Evolutionary conservation across 2,888 invertebrate genomes (phyloP).

Genomic region (Ditylenchus weischeri): DNA sequence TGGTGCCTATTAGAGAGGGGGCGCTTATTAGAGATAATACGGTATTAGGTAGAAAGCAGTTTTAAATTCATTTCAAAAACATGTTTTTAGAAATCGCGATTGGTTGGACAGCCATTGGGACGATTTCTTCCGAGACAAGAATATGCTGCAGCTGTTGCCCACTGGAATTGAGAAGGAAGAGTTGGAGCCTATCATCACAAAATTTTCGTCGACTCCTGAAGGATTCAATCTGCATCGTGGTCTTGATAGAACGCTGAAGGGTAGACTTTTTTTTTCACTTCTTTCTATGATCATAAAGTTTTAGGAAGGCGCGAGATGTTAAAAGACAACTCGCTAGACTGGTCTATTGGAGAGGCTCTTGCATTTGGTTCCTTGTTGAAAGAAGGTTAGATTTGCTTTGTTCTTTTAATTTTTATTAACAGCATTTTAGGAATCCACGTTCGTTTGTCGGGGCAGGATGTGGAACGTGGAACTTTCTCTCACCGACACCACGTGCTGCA

Average conservation of each 20-base stretch:
- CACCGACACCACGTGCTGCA: slow-evolving; percentile 92
- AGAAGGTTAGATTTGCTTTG: slow-evolving; percentile 67
- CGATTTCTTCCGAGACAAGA: slow-evolving; percentile 61
- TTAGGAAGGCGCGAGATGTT: slow-evolving; percentile 52
- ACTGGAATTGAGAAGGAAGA: slow-evolving; percentile 86
- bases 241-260: slow-evolving; percentile 58
- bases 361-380: slow-evolving; percentile 94
- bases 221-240: slow-evolving; percentile 85
- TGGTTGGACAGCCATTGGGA: slow-evolving; percentile 97
- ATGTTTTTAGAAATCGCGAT: slow-evolving; percentile 74
- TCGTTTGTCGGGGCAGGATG: slow-evolving; percentile 87
- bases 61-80: no score
- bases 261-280: slow-evolving; percentile 17
- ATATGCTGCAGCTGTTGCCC: slow-evolving; percentile 64
- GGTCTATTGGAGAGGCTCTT: slow-evolving; percentile 98
- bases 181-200: slow-evolving; percentile 78
- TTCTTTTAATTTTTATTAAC: slow-evolving; percentile 19
- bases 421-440: slow-evolving; percentile 75
- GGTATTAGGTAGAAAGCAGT: slow-evolving; percentile 62
- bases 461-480: slow-evolving; percentile 73
- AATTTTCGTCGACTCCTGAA: slow-evolving; percentile 80
- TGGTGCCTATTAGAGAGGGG: no score
- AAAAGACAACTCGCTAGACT: slow-evolving; percentile 71
- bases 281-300: background rate
- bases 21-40: no score